These are phyloP conservation scores for Drosophila aff. DNA, from an alignment of 1,140 invertebrate genomes.

Conservation along the genomic window DNA sequence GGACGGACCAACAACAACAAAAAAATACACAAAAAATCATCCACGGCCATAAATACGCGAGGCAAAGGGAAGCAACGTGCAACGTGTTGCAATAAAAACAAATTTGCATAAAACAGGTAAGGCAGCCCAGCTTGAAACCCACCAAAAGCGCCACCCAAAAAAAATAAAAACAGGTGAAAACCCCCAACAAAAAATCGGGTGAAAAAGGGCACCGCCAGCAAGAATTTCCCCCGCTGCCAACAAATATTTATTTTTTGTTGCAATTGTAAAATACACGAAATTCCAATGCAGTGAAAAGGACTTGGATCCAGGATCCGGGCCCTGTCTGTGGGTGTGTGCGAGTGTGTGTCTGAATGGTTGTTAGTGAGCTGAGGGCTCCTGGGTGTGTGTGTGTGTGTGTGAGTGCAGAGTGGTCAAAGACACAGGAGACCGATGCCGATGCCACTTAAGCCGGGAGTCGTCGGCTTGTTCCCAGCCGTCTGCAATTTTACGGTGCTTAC, in stretches of 20 bases:
- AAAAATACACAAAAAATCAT: conserved; percentile 19
- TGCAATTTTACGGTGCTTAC: conserved; percentile 45
- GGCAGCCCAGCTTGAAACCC: conserved; percentile 21
- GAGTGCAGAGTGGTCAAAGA: conserved; percentile 48
- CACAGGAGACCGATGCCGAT: conserved; percentile 50
- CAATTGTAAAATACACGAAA: conserved; percentile 61
- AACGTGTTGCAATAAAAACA: conserved; percentile 81
- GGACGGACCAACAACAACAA: conserved; percentile 1
- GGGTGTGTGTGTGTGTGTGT: conserved; percentile 11
- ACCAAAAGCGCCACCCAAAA: conserved; percentile 14
- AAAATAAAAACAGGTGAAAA: conserved; percentile 34
- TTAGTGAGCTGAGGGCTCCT: conserved; percentile 9
- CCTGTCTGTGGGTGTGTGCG: conserved; percentile 6
- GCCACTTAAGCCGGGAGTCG: conserved; percentile 59
- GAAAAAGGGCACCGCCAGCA: conserved; percentile 4
- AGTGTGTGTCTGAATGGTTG: conserved; percentile 20
- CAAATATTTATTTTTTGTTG: conserved; percentile 55
- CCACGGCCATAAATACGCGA: conserved; percentile 58
- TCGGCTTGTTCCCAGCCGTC: conserved; percentile 30
- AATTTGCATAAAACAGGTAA: conserved; percentile 80
- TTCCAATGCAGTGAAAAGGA: conserved; percentile 70
- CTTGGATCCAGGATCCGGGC: conserved; percentile 20
- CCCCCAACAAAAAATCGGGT: conserved; percentile 20
- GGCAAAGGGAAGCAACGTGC: conserved; percentile 55
- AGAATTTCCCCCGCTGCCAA: conserved; percentile 35